Evolutionary conservation across 2,888 invertebrate species (phyloP).

Genomic region (Cryptophagus acutangulus): DNA sequence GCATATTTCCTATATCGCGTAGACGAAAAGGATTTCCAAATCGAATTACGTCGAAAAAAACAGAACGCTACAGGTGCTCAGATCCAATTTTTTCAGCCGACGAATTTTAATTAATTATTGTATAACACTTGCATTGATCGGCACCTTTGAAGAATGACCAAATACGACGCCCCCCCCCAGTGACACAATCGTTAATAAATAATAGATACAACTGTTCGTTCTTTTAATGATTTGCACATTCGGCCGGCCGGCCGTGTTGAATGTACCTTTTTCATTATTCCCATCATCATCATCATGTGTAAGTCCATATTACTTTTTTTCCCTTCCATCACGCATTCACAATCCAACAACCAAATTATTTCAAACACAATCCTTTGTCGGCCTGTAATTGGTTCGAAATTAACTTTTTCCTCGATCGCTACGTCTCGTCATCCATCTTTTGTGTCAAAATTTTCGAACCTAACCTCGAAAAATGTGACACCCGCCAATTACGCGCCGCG

Average conservation of each 20-base stretch:
- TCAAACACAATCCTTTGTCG: conserved; percentile 33
- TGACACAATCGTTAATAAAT: conserved; percentile 41
- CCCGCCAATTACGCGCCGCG: too few species aligned
- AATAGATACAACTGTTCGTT: conserved; percentile 41
- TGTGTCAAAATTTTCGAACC: too few species aligned
- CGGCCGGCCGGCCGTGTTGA: conserved; percentile 33
- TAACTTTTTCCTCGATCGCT: too few species aligned
- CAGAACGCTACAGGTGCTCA: too few species aligned
- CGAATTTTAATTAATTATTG: conserved; percentile 26
- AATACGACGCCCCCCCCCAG: conserved; percentile 31
- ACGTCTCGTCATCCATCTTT: too few species aligned
- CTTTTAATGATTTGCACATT: conserved; percentile 32
- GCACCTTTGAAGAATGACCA: conserved; percentile 27
- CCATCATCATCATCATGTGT: conserved; percentile 22
- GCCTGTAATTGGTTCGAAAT: conserved; percentile 34
- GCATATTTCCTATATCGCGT: too few species aligned
- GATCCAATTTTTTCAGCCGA: too few species aligned
- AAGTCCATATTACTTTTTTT: too few species aligned
- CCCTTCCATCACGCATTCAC: too few species aligned
- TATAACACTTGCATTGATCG: conserved; percentile 22
- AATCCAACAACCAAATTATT: conserved; percentile 34
- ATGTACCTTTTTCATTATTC: conserved; percentile 28
- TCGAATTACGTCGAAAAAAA: too few species aligned
- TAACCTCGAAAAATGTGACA: too few species aligned
- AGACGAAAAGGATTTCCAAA: too few species aligned